Percentiles rank a stretch among this genome's conserved stretches.
Evolutionary conservation across 2,113 vertebrate genomes (phyloP).

Genomic region (Rattus rattus): DNA sequence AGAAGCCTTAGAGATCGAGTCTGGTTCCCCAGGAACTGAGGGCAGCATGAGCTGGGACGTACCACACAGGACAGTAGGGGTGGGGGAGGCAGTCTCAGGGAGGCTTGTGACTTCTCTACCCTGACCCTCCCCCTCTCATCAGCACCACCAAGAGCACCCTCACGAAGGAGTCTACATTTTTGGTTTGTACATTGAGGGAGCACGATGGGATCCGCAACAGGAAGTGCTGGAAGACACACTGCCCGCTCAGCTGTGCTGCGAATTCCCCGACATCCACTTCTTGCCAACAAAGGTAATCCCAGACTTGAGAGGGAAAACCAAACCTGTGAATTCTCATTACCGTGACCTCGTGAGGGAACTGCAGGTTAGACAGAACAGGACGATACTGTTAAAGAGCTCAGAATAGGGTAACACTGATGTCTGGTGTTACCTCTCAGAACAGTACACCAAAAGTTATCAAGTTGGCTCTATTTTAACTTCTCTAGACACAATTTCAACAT

Average conservation of each 20-base stretch:
- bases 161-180: conserved; percentile 71
- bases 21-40: not conserved
- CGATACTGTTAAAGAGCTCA: not conserved
- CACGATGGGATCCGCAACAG: conserved; percentile 72
- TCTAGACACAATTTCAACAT: not conserved
- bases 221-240: conserved; percentile 75
- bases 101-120: accelerated
- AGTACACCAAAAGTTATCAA: not conserved
- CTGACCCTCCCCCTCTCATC: not conserved
- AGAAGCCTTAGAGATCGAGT: not conserved
- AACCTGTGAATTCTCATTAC: not conserved
- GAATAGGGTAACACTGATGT: not conserved
- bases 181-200: conserved; percentile 81
- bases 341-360: not conserved
- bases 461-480: not conserved
- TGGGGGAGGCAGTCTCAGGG: accelerated
- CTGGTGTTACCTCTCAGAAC: not conserved
- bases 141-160: conserved; percentile 17
- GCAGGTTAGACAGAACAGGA: not conserved
- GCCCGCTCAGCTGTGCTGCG: conserved; percentile 67
- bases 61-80: too few relatives aligned
- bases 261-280: conserved; percentile 79
- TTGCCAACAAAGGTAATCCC: conserved; percentile 69
- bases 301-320: not conserved
- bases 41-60: not conserved